phyloP scores from a whole-genome alignment of 53 echinoderm and acorn worm genomes.

The Actinopyga echinites region DNA sequence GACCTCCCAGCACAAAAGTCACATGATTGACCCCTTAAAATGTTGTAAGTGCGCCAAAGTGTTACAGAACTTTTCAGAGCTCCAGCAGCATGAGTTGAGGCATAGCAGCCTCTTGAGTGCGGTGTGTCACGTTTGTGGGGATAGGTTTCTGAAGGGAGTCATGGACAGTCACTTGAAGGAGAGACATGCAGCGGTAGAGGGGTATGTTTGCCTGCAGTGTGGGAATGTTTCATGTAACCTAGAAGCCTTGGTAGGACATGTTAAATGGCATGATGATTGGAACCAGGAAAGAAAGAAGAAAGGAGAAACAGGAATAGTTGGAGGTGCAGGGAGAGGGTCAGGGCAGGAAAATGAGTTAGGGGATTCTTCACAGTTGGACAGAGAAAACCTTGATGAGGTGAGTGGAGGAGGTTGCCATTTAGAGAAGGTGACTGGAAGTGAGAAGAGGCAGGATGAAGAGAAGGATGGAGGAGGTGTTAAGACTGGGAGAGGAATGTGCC shows the following conservation, averaged over 20 bases:
- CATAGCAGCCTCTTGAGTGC: neutral
- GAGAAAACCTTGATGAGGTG: neutral
- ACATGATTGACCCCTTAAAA: neutral
- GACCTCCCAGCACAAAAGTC: neutral
- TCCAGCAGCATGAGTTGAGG: slow-evolving; percentile 25
- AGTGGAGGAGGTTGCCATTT: neutral
- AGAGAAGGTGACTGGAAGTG: neutral
- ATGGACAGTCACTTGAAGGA: slow-evolving; percentile 21
- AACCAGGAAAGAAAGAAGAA: neutral
- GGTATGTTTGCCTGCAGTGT: neutral
- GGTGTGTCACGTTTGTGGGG: slow-evolving; percentile 28
- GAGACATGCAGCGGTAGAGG: neutral
- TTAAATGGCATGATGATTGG: neutral
- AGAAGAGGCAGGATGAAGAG: slow-evolving; percentile 2
- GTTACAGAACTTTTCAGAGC: neutral
- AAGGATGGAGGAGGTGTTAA: neutral
- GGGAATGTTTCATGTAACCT: neutral
- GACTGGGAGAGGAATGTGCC: neutral
- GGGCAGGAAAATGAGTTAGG: neutral
- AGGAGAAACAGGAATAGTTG: neutral
- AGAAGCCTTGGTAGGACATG: neutral
- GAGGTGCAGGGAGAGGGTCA: neutral
- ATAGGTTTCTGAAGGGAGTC: slow-evolving; percentile 15
- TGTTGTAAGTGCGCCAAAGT: slow-evolving; percentile 1
- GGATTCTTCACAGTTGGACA: neutral